Base-by-base conservation (phyloP, 2,888 invertebrate species). In the Caenorhabditis doughertyi region DNA sequence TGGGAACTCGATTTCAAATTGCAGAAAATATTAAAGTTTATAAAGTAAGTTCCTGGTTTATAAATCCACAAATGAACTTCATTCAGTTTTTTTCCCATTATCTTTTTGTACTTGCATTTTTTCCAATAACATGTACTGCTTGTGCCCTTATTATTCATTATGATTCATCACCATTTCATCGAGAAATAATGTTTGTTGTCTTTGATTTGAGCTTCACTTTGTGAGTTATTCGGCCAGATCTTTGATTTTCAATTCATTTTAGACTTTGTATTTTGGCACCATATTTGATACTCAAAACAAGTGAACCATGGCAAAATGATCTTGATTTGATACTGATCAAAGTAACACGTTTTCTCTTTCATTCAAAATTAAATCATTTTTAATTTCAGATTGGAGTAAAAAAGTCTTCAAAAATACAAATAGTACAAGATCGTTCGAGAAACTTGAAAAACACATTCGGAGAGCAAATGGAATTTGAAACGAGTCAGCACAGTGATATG, bases 251-350 rank as follows among this genome's bases (percentile, higher is more conserved):
- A n/a, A n/a, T n/a, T 35, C 35, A 0, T 73, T 47, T 55, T 56
- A 74, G 74, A 58, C 58, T 74, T 16, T 67, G 65, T 18, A 58
- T 74, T 32, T 25, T 65, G 11, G 74, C 74, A 13, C 74, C 74
- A 5, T 74, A 65, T 16, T 23, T 74, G 3, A 44, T 44, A 13
- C 35, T 58, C n/a, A 65, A 74, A 58, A 58, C 55, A 23, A 74
- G 74, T 25, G 74, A 74, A 67, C 29, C 65, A 5, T 74, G 74
- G 74, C 74, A 74, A 47, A 65, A 65, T 35, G 74, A 74, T 3
- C 67, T 74, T 5, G 27, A 67, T 58, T 18, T 29, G 27, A 74
- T 74, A 8, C n/a, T 67, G 11, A 53, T 56, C 3, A 74, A 67
- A 9, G 74, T 65, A 47, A 47, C 11, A 32, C 2, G 7, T n/a